Base-by-base conservation (phyloP, 1,140 invertebrate species). In the Lineus longissimus region DNA sequence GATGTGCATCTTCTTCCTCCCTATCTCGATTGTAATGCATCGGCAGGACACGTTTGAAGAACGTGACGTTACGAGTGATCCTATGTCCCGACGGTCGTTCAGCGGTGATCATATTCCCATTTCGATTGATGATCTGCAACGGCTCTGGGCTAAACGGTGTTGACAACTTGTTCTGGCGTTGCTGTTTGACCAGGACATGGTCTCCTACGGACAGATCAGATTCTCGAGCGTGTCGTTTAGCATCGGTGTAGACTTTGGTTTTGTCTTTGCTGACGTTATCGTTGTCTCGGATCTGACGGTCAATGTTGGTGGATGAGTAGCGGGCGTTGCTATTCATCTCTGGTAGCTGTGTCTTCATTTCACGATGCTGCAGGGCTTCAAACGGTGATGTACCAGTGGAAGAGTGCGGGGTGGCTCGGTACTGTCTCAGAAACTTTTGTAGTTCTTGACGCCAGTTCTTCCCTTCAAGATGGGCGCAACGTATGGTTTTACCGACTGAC, bases 301-400 rank as follows among this genome's bases (percentile, higher is more conserved):
- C n/a, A 51, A 9, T n/a, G n/a, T 23, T 9, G n/a, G 6, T 51
- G 25, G 47, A 51, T 9, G 4, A n/a, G 6, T 51, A n/a, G 6
- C n/a, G 25, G 25, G 25, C 25, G 47, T 19, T 6, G n/a, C n/a
- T 9, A 51, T 25, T 62, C 31, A 61, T 17, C 13, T 57, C 63
- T 31, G 62, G 69, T 33, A 70, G 2, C 61, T 69, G 69, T 7
- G 67, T 69, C 31, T 63, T 33, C 15, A 71, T 36, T 40, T 70
- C 65, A 2, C 66, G 47, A 13, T 51, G 45, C 45, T 68, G 70
- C 27, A 73, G n/a, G n/a, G 70, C 31, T 40, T 66, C 60, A 4
- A 63, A 36, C 0, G 66, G 70, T 29, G 59, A 59, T 36, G 66
- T 36, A 11, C 64, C 61, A 30, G 45, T 66, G 15, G 55, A 60